Conservation (phyloP, 2,797 vertebrate species). For the Cynodonichthys magdalenae region DNA sequence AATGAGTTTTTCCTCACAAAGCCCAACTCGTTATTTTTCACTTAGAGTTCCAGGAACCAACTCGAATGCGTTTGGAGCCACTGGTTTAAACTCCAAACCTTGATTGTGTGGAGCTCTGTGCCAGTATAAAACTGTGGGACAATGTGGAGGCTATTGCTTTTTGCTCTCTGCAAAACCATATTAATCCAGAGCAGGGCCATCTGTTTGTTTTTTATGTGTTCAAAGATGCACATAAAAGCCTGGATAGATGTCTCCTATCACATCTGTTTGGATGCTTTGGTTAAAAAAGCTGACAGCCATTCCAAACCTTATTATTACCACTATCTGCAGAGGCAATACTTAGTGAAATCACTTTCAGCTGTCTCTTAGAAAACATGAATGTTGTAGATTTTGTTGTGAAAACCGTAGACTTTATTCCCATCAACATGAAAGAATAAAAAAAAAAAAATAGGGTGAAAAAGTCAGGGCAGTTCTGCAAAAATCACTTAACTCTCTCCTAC, state of each 20-base stretch:
- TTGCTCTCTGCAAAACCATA: conserved; percentile 82
- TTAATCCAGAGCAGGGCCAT: conserved; percentile 77
- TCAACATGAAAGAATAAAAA: conserved; percentile 33
- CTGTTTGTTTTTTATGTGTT: conserved; percentile 75
- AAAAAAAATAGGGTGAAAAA: conserved; percentile 43
- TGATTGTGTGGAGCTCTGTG: conserved; percentile 73
- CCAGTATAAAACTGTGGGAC: conserved; percentile 74
- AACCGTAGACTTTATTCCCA: conserved; percentile 11
- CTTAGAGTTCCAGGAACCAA: conserved; percentile 71
- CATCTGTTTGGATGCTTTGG: conserved; percentile 75
- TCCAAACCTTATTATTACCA: conserved; percentile 62
- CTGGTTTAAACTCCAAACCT: conserved; percentile 76
- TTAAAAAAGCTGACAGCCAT: conserved; percentile 75
- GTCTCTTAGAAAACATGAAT: neutral
- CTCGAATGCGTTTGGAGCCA: conserved; percentile 82
- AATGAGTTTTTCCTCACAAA: conserved; percentile 22
- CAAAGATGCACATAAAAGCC: conserved; percentile 85
- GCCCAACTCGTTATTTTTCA: conserved; percentile 50
- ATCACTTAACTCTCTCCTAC: conserved; percentile 58
- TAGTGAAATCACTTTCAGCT: conserved; percentile 48
- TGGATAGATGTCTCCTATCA: conserved; percentile 87
- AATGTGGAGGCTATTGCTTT: conserved; percentile 56
- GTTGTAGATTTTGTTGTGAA: conserved; percentile 15
- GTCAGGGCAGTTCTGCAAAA: conserved; percentile 42
- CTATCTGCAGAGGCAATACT: conserved; percentile 68